These are phyloP conservation scores for human DNA, from an alignment of 2,113 vertebrate species.

Conservation along the genomic window GRCh38 chr15:55956501-55957000, in stretches of 20 bases:
- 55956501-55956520: background rate
- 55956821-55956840: constrained; percentile 1
- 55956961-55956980: background rate
- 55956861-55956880: background rate
- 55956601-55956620: background rate
- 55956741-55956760: background rate
- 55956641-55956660: background rate
- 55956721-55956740: background rate
- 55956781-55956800: background rate
- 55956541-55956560: background rate
- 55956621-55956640: background rate
- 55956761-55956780: background rate
- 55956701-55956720: background rate
- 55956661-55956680: background rate
- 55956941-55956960: background rate
- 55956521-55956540: background rate
- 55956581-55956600: background rate
- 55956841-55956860: background rate
- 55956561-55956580: background rate
- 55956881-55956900: background rate
- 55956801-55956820: background rate
- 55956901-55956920: background rate
- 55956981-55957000: background rate
- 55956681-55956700: background rate
- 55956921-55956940: background rate